A percentile compares a stretch with the other conserved stretches of the same genome.
Evolutionary conservation across 2,797 vertebrate genomes (phyloP).

Genomic region (Nannoperca australis): DNA sequence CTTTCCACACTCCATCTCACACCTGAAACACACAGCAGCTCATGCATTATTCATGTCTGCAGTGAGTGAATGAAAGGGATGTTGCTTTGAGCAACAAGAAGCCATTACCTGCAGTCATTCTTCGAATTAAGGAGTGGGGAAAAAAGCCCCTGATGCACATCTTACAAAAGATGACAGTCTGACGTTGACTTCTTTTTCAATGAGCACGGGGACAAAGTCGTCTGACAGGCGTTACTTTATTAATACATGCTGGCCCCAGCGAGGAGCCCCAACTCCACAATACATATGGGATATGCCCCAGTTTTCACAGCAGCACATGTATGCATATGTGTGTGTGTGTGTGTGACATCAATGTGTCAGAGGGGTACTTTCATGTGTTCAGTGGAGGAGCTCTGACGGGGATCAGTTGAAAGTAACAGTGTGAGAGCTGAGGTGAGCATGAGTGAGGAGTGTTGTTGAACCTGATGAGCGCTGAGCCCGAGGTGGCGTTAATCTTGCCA

Average conservation of each 20-base stretch:
- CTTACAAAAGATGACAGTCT: conserved; percentile 53
- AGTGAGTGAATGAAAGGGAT: conserved; percentile 56
- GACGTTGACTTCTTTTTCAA: conserved; percentile 42
- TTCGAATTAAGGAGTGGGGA: conserved; percentile 46
- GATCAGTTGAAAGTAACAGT: conserved; percentile 47
- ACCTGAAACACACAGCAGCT: conserved; percentile 69
- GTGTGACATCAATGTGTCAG: conserved; percentile 71
- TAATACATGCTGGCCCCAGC: conserved; percentile 51
- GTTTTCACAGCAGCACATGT: conserved; percentile 61
- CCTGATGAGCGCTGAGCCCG: conserved; percentile 42
- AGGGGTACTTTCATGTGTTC: conserved; percentile 48
- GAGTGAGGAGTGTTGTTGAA: conserved; percentile 53
- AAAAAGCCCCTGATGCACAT: conserved; percentile 44
- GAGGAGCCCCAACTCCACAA: conserved; percentile 33
- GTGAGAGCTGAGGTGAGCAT: conserved; percentile 57
- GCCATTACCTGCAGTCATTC: conserved; percentile 52
- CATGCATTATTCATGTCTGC: conserved; percentile 69
- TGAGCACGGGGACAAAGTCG: conserved; percentile 33
- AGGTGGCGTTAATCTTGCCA: conserved; percentile 57
- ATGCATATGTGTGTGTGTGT: conserved; percentile 38
- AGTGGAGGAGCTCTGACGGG: conserved; percentile 17
- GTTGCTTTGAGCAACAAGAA: conserved; percentile 52
- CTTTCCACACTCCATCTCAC: conserved; percentile 67
- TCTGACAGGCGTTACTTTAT: conserved; percentile 62
- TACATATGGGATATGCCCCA: conserved; percentile 69